A percentile compares a stretch with the other conserved stretches of the same genome.
Conservation (phyloP, 2,888 invertebrate species). For the Beris morrisii region DNA sequence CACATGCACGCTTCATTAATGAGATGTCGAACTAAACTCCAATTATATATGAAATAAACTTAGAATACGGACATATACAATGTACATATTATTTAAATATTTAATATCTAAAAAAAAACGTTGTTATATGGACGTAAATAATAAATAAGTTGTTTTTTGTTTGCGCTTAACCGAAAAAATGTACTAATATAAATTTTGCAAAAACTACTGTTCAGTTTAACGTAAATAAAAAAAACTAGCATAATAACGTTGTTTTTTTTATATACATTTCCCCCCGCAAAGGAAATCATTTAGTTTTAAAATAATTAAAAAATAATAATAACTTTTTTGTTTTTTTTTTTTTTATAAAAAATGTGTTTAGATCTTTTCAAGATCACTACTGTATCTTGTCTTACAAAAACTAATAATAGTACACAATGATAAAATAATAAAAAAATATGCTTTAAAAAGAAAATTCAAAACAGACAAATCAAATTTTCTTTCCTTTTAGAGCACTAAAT, state of each 20-base stretch:
- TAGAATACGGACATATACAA: too few relatives aligned
- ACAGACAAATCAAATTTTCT: conserved; percentile 33
- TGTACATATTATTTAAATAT: too few relatives aligned
- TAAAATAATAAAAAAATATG: conserved; percentile 32
- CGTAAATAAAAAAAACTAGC: conserved; percentile 18
- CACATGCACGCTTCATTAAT: too few relatives aligned
- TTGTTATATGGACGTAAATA: conserved; percentile 22
- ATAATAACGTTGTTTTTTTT: conserved; percentile 11
- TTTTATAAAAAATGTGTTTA: conserved; percentile 33
- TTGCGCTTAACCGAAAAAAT: too few relatives aligned
- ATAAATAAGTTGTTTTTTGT: conserved; percentile 23
- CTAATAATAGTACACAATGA: conserved; percentile 18
- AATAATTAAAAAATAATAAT: conserved; percentile 30
- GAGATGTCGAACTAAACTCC: too few relatives aligned
- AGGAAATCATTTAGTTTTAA: conserved; percentile 31
- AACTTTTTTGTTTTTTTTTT: conserved; percentile 10
- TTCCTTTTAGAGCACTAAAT: conserved; percentile 19
- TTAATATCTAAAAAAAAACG: neutral
- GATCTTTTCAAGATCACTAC: conserved; percentile 23
- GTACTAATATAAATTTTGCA: conserved; percentile 5
- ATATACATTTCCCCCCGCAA: conserved; percentile 32
- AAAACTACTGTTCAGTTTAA: conserved; percentile 1
- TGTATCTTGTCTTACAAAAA: conserved; percentile 24
- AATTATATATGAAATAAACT: too few relatives aligned
- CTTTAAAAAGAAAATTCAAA: conserved; percentile 36